phyloP scores from a whole-genome alignment of 2,797 vertebrate species.

The Amniataba percoides region DNA sequence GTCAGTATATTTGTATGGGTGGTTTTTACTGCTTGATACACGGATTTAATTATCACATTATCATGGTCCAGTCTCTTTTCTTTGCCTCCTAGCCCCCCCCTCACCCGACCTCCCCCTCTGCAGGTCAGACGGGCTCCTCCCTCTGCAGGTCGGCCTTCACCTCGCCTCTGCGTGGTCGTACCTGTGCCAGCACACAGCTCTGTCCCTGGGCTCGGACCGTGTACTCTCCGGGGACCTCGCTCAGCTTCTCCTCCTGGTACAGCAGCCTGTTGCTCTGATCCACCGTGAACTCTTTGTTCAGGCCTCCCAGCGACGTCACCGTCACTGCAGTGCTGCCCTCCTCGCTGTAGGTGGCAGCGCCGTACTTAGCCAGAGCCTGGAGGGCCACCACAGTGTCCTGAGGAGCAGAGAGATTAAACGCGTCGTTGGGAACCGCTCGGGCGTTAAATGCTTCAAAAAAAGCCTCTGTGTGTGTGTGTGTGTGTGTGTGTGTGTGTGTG shows the following conservation, averaged over 20 bases:
- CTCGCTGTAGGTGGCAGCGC: constrained; percentile 80
- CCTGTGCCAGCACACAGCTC: constrained; percentile 89
- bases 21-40: neutral
- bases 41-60: neutral
- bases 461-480: neutral
- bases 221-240: constrained; percentile 80
- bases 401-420: neutral
- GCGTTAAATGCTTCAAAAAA: neutral
- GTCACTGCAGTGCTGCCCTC: constrained; percentile 79
- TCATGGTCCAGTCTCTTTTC: neutral
- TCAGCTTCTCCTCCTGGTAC: constrained; percentile 85
- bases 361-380: constrained; percentile 90
- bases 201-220: constrained; percentile 79
- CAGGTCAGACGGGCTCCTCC: neutral
- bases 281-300: constrained; percentile 78
- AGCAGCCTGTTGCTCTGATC: constrained; percentile 87
- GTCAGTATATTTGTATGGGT: neutral
- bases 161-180: constrained; percentile 40
- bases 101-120: too few species aligned
- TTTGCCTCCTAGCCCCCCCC: neutral
- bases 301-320: constrained; percentile 79
- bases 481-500: neutral
- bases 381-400: constrained; percentile 93
- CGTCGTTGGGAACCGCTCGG: neutral
- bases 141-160: too few species aligned